Evolutionary conservation across 1,140 invertebrate species (phyloP).

Genomic region (Eriosoma lanigerum): DNA sequence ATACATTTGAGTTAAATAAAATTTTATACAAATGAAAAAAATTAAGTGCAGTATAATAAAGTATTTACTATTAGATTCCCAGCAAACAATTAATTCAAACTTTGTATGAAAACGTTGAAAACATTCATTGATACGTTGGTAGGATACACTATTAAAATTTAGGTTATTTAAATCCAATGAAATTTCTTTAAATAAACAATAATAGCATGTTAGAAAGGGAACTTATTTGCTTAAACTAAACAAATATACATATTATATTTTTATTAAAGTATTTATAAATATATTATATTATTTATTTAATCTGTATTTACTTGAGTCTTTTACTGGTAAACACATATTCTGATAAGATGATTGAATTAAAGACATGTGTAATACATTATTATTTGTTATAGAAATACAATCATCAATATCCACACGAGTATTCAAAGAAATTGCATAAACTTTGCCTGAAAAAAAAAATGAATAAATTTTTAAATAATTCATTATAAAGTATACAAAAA

Average conservation of each 20-base stretch:
- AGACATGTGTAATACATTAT: constrained; percentile 27
- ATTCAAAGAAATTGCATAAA: constrained; percentile 33
- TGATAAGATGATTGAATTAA: constrained; percentile 30
- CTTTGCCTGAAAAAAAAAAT: constrained; percentile 12
- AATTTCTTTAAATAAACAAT: background rate
- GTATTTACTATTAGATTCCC: constrained; percentile 26
- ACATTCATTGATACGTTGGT: constrained; percentile 35
- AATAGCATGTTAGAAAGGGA: background rate
- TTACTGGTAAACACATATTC: constrained; percentile 31
- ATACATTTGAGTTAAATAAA: background rate
- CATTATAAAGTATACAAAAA: too few relatives aligned
- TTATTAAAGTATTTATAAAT: too few relatives aligned
- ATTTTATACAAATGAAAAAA: background rate
- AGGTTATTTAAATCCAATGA: constrained; percentile 14
- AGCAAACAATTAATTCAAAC: constrained; percentile 18
- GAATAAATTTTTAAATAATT: too few relatives aligned
- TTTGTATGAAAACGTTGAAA: constrained; percentile 14
- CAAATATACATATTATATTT: background rate
- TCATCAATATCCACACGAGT: constrained; percentile 10
- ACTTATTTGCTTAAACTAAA: background rate
- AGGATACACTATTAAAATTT: constrained; percentile 2
- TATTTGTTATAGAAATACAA: constrained; percentile 31
- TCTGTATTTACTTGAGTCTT: constrained; percentile 20
- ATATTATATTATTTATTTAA: background rate
- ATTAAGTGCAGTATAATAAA: background rate